Evolutionary conservation across 2,113 vertebrate genomes (phyloP), one percentile per base, ranked within the genome.

Genomic region (Scalopus aquaticus): DNA sequence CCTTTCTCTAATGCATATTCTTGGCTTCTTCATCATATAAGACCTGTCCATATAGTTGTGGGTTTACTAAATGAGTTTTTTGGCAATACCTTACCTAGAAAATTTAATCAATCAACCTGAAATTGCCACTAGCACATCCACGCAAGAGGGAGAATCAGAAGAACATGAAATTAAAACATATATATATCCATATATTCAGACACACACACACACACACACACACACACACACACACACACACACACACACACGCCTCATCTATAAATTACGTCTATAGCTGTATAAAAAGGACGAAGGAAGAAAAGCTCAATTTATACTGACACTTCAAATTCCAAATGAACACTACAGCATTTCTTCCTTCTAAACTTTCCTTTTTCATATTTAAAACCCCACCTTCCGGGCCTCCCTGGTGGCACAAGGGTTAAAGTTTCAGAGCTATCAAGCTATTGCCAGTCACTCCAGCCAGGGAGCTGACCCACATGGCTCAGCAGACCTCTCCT

Each of bases 31-130:
- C 19, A 17, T 54, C 16, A 19, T 54, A 19, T 54, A 54, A 19
- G 2, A 54, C 15, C 51, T 54, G 17, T 54, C 51, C 51, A 54
- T 54, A 54, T 3, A 54, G 15, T 11, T 51, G 12, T 54, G 51
- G 51, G 51, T 54, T 54, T 54, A 54, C 51, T 90, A 88, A 73
- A 51, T 49, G 4, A 81, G 62, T 39, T 19, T 77, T 82, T 86
- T 90, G 35, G 24, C 82, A 77, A 56, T 58, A 56, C 13, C 37
- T 88, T 80, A 64, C 37, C 64, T 81, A 64, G 15, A 28, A 93
- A 91, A 32, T 89, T 85, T 80, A 69, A 88, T 49, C 65, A 93
- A 74, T n/a, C n/a, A n/a, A n/a, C n/a, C n/a, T 79, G 76, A 81
- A 89, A 46, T 86, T 26, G 91, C 62, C 35, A 82, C 11, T 17